These are phyloP conservation scores for Melinopterus prodromus DNA, from an alignment of 2,888 invertebrate species.

Conservation along the genomic window DNA sequence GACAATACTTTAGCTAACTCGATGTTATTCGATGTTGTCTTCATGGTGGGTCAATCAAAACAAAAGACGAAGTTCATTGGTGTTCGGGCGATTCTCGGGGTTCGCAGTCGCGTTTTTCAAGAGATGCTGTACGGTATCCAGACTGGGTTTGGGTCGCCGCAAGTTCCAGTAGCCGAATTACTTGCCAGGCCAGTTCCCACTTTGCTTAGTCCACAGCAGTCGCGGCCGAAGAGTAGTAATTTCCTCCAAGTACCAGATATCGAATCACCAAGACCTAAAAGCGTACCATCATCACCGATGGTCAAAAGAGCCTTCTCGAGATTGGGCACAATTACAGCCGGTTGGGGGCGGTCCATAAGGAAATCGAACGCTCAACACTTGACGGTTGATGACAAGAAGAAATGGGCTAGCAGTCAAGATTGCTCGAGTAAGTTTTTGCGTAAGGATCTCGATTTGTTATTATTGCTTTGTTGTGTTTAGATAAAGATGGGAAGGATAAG, in stretches of 20 bases:
- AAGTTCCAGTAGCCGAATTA: slow-evolving; percentile 90
- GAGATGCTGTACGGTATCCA: slow-evolving; percentile 96
- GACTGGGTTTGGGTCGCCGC: slow-evolving; percentile 91
- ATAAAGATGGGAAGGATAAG: slow-evolving; percentile 83
- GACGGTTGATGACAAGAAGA: slow-evolving; percentile 89
- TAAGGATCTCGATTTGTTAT: no score
- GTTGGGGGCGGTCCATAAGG: slow-evolving; percentile 88
- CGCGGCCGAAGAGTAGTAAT: slow-evolving; percentile 88
- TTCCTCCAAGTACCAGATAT: slow-evolving; percentile 92
- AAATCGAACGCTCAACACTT: slow-evolving; percentile 84
- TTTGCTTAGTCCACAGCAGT: slow-evolving; percentile 84
- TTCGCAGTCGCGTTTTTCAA: slow-evolving; percentile 90
- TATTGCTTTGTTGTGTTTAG: slow-evolving; percentile 58
- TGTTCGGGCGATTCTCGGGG: slow-evolving; percentile 89
- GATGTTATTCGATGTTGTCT: slow-evolving; percentile 88
- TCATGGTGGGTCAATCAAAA: slow-evolving; percentile 90
- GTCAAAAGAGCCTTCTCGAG: slow-evolving; percentile 92
- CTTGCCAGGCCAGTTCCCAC: slow-evolving; percentile 87
- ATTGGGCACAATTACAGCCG: slow-evolving; percentile 87
- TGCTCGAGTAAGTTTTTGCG: slow-evolving; percentile 78
- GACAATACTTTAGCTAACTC: slow-evolving; percentile 80
- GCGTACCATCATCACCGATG: slow-evolving; percentile 94
- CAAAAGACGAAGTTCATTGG: slow-evolving; percentile 88
- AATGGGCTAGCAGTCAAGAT: slow-evolving; percentile 87
- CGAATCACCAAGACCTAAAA: slow-evolving; percentile 88